phyloP scores from a whole-genome alignment of 2,797 vertebrate genomes.

The Odontamblyopus lacepedii region DNA sequence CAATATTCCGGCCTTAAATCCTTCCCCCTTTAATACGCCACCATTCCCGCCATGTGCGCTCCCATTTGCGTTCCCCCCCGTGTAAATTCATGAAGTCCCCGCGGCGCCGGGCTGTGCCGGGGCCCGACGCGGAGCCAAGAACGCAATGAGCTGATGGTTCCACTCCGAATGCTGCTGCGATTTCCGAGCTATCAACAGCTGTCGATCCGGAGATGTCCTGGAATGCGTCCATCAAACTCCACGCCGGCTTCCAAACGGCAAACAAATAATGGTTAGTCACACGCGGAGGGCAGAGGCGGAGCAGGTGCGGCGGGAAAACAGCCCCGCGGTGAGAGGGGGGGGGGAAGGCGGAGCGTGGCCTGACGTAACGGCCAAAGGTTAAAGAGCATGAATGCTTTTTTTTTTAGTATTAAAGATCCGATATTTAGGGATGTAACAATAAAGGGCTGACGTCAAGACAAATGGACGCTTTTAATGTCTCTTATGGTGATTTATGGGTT shows the following conservation, averaged over 20 bases:
- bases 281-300: slow-evolving; percentile 67
- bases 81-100: slow-evolving; percentile 81
- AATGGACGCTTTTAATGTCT: too few relatives aligned
- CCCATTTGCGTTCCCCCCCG: slow-evolving; percentile 71
- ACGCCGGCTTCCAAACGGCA: slow-evolving; percentile 76
- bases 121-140: slow-evolving; percentile 76
- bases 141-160: slow-evolving; percentile 85
- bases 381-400: too few relatives aligned
- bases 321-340: slow-evolving; percentile 17
- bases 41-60: slow-evolving; percentile 64
- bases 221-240: slow-evolving; percentile 82
- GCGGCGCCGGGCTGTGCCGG: slow-evolving; percentile 71
- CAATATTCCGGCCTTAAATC: slow-evolving; percentile 45
- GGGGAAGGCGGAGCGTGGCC: slow-evolving; percentile 1
- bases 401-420: too few relatives aligned
- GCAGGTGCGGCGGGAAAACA: slow-evolving; percentile 53
- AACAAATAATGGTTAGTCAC: slow-evolving; percentile 77
- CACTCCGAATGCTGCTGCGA: slow-evolving; percentile 80
- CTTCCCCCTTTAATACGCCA: slow-evolving; percentile 50
- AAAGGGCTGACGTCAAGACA: too few relatives aligned
- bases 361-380: too few relatives aligned
- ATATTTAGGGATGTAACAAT: too few relatives aligned
- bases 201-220: slow-evolving; percentile 86
- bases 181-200: slow-evolving; percentile 87
- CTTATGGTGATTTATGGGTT: too few relatives aligned